Base-by-base conservation (phyloP, 2,888 invertebrate genomes). In the Pollenia angustigena region DNA sequence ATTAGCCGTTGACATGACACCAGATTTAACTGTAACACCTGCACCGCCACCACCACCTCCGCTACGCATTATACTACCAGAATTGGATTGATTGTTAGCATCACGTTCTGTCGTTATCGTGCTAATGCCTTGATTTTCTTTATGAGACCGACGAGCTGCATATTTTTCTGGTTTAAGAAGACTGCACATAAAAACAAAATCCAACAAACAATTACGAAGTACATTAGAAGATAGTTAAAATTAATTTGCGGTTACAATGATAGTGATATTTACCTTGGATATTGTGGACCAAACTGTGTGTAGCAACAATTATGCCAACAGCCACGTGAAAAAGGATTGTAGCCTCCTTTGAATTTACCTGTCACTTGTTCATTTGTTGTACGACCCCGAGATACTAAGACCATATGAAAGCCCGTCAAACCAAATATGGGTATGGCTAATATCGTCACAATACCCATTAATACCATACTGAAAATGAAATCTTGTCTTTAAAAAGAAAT, bases 351-450 rank as follows among this genome's bases (percentile, higher is more conserved):
- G 94, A 99, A 99, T 94, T 99, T 99, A 82, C 99, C 99, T 16
- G 99, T 99, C 87, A 99, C 99, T 95, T 99, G 99, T 94, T 99
- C 99, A 94, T 99, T 99, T 89, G 99, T 99, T 81, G 99, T 99
- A 89, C 99, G 95, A 54, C 99, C 99, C 87, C 99, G 95, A 44
- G 98, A 97, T 78, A 99, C 99, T 89, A 99, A 95, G 91, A 99
- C 97, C 95, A 99, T 96, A 94, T 99, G 99, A 94, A 99, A 99
- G 87, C 98, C 98, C 86, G 99, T 99, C 92, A 99, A 95, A 89
- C 99, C 99, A 94, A 98, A 97, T 90, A 99, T 98, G 87, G 99
- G 99, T 93, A 99, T 97, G 91, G 98, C 96, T 90, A 99, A 94
- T 88, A 99, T 93, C 48, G 97, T 96, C 92, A 99, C 98, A 90